Percentiles rank a stretch among this genome's conserved stretches.
phyloP scores from a whole-genome alignment of 1,140 invertebrate species.

The Copidosoma floridanum region DNA sequence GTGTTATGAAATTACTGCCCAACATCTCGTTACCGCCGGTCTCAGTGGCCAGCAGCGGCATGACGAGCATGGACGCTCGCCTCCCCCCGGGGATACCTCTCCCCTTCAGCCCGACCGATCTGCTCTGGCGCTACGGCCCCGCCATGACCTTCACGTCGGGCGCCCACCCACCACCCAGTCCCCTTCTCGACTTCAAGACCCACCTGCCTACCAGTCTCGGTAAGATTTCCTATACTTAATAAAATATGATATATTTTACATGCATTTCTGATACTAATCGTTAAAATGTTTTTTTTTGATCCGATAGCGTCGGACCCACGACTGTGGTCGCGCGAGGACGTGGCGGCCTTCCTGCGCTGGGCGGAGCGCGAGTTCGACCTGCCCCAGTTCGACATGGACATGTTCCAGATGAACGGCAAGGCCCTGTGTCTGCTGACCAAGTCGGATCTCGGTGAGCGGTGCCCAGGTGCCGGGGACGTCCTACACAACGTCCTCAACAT shows the following conservation, averaged over 20 bases:
- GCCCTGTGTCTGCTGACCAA: conserved; percentile 87
- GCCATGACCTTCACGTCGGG: conserved; percentile 68
- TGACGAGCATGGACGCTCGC: conserved; percentile 60
- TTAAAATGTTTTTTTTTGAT: too few relatives aligned
- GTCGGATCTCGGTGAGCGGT: conserved; percentile 84
- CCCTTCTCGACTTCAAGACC: conserved; percentile 80
- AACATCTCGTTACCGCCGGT: conserved; percentile 60
- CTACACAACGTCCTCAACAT: conserved; percentile 90
- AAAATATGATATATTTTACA: too few relatives aligned
- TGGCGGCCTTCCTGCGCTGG: conserved; percentile 84
- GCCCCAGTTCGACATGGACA: conserved; percentile 86
- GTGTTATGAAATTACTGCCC: conserved; percentile 66
- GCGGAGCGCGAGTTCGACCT: conserved; percentile 91
- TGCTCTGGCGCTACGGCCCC: conserved; percentile 76
- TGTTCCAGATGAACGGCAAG: conserved; percentile 98
- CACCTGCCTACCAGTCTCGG: conserved; percentile 75
- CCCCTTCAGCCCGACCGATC: conserved; percentile 71
- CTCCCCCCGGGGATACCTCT: conserved; percentile 64
- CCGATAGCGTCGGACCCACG: conserved; percentile 79
- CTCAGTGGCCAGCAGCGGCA: conserved; percentile 55
- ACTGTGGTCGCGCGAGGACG: conserved; percentile 88
- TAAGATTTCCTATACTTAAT: conserved; percentile 39
- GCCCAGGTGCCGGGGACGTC: conserved; percentile 88
- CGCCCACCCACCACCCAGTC: conserved; percentile 63
- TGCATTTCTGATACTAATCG: too few relatives aligned